phyloP scores from a whole-genome alignment of 2,113 vertebrate species.

The Hyla sarda region DNA sequence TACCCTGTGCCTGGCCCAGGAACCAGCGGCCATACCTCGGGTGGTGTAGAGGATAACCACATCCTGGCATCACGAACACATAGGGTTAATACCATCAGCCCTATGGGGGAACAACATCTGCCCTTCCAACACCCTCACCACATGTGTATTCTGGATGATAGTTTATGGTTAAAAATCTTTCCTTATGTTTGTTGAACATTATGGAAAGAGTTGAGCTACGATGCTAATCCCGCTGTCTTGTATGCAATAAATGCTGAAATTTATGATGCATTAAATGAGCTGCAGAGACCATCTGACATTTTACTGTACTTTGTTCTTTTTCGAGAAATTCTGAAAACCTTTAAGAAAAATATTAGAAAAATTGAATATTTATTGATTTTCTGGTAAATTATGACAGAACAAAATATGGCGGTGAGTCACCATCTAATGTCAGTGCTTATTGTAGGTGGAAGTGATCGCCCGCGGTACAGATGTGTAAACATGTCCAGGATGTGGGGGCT shows the following conservation, averaged over 20 bases:
- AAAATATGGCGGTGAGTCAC: slow-evolving; percentile 17
- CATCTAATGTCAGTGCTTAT: neutral
- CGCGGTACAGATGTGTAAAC: slow-evolving; percentile 29
- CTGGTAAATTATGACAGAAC: neutral
- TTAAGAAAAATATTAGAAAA: neutral
- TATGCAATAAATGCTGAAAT: neutral
- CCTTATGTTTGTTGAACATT: neutral
- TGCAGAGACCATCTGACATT: neutral
- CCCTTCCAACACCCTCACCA: no score
- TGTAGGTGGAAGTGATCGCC: slow-evolving; percentile 13
- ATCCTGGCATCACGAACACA: no score
- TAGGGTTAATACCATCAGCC: no score
- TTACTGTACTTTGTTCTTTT: neutral
- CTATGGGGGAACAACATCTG: no score
- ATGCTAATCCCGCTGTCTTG: neutral
- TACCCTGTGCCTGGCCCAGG: no score
- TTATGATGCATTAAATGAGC: slow-evolving; percentile 18
- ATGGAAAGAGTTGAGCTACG: neutral
- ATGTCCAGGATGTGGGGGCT: neutral
- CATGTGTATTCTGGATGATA: neutral
- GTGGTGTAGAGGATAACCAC: no score
- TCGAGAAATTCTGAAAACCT: slow-evolving; percentile 7
- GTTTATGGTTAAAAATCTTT: neutral
- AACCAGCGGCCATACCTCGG: no score
- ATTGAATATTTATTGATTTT: slow-evolving; percentile 27